phyloP scores from a whole-genome alignment of 2,113 vertebrate genomes.

The Piliocolobus tephrosceles region DNA sequence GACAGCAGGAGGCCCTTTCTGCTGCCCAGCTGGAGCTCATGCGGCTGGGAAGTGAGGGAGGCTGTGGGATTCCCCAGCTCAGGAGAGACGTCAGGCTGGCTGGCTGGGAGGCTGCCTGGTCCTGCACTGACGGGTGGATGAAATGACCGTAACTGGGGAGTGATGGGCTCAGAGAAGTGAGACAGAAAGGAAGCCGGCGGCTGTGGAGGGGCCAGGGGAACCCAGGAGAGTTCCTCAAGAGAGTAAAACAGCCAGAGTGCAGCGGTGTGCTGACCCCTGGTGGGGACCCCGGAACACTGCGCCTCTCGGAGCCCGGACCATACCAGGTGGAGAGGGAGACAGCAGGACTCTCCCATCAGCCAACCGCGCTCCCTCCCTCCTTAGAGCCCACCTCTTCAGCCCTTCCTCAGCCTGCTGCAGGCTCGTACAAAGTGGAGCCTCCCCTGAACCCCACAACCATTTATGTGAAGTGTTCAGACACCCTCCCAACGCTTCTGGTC shows the following conservation, averaged over 20 bases:
- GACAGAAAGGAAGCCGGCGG: not conserved
- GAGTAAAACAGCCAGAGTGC: not conserved
- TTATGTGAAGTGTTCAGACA: not conserved
- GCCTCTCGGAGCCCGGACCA: not conserved
- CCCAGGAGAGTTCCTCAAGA: not conserved
- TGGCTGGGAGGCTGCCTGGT: not conserved
- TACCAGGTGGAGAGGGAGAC: too few species aligned
- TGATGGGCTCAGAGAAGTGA: not conserved
- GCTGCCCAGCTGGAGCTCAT: not conserved
- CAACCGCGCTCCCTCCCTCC: not conserved
- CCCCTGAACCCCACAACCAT: too few species aligned
- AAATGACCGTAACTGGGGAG: not conserved
- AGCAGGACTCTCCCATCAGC: not conserved
- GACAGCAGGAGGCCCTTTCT: not conserved
- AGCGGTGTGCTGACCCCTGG: conserved; percentile 22
- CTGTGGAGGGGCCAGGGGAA: not conserved
- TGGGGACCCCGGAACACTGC: conserved; percentile 32
- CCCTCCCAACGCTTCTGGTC: not conserved
- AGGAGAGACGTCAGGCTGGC: conserved; percentile 1
- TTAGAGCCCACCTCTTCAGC: not conserved
- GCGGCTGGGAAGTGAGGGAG: not conserved
- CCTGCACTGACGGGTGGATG: not conserved
- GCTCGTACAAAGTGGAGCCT: not conserved
- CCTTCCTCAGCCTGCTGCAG: not conserved
- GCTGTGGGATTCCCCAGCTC: not conserved